A percentile compares a stretch with the other conserved stretches of the same genome.
Evolutionary conservation across 2,113 vertebrate genomes (phyloP).

Genomic region (Illadopsis cleaveri): DNA sequence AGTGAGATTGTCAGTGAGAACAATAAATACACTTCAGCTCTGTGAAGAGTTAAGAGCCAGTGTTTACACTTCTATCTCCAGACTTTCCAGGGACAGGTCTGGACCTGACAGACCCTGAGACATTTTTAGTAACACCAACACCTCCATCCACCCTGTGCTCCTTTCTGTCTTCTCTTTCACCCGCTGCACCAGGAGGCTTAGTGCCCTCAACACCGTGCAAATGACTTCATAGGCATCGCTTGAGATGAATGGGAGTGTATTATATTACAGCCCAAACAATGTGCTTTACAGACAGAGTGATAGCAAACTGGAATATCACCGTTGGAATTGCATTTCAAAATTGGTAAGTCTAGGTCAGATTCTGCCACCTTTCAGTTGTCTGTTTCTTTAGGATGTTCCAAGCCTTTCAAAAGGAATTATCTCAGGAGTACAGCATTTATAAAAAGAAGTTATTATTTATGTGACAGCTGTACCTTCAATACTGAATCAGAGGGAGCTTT

Average conservation of each 20-base stretch:
- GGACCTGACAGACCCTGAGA: background rate
- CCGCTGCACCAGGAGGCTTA: background rate
- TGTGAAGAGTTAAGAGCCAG: background rate
- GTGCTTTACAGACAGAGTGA: background rate
- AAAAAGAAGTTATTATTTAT: background rate
- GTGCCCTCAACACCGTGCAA: background rate
- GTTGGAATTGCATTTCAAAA: background rate
- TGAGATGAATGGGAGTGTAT: slow-evolving; percentile 43
- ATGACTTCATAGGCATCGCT: slow-evolving; percentile 16
- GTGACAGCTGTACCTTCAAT: background rate
- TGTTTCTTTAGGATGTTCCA: background rate
- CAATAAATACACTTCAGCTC: background rate
- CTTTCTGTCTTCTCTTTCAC: background rate
- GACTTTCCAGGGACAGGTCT: background rate
- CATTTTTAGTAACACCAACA: background rate
- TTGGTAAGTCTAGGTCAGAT: background rate
- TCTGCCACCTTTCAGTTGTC: background rate
- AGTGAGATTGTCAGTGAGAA: background rate
- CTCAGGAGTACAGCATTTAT: background rate
- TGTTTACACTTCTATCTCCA: background rate
- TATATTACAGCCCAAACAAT: background rate
- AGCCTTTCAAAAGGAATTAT: background rate
- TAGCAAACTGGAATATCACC: background rate
- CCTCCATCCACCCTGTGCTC: background rate
- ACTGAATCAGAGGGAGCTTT: background rate